Percentiles rank a stretch among this genome's conserved stretches.
Evolutionary conservation across 2,888 invertebrate genomes (phyloP).

Genomic region (Callyntrura sp.): DNA sequence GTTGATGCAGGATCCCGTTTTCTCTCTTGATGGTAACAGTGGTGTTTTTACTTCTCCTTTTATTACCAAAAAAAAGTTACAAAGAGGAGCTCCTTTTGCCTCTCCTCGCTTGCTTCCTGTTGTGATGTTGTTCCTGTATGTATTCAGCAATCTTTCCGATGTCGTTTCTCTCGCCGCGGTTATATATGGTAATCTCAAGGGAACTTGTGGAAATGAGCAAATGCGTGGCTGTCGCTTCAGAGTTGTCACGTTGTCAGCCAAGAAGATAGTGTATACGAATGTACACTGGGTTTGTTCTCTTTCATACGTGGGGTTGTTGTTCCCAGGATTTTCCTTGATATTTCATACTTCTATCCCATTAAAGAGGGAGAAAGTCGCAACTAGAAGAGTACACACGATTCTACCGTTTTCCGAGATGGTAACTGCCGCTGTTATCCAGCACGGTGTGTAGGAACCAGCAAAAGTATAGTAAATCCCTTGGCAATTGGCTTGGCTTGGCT

Average conservation of each 20-base stretch:
- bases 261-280: conserved; percentile 60
- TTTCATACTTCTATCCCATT: conserved; percentile 1
- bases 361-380: conserved; percentile 45
- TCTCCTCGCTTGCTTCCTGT: conserved; percentile 3
- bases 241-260: conserved; percentile 83
- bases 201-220: conserved; percentile 83
- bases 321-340: conserved; percentile 18
- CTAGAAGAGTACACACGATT: neutral
- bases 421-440: conserved; percentile 46
- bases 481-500: conserved; percentile 82
- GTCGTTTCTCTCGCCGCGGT: conserved; percentile 22
- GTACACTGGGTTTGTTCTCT: neutral
- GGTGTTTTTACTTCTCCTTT: conserved; percentile 45
- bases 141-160: conserved; percentile 33
- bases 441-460: conserved; percentile 61
- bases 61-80: conserved; percentile 44
- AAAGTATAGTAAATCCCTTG: conserved; percentile 82
- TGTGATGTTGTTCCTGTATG: neutral
- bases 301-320: conserved; percentile 35
- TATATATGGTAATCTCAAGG: conserved; percentile 77
- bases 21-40: conserved; percentile 45
- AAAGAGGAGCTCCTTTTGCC: conserved; percentile 35
- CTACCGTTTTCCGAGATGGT: conserved; percentile 46
- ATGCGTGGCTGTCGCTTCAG: conserved; percentile 82
- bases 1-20: conserved; percentile 71